A percentile compares a stretch with the other conserved stretches of the same genome.
Evolutionary conservation across 2,797 vertebrate species (phyloP).

Genomic region (Sylvia borin): DNA sequence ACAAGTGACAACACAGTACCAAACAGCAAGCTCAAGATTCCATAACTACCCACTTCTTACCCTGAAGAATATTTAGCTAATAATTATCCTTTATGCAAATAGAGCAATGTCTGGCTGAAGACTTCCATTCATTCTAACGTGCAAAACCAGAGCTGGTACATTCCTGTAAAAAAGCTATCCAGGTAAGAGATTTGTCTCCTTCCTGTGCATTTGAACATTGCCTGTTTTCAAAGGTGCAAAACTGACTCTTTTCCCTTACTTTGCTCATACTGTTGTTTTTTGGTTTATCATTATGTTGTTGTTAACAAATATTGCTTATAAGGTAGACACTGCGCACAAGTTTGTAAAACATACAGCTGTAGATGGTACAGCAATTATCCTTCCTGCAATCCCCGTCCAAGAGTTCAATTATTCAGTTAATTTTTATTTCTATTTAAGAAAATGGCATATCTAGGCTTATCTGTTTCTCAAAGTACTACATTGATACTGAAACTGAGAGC

Average conservation of each 20-base stretch:
- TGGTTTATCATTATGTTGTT: background rate
- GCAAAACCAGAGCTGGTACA: background rate
- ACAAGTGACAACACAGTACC: background rate
- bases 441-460: background rate
- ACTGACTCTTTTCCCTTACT: background rate
- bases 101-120: background rate
- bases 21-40: background rate
- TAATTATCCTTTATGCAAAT: slow-evolving; percentile 42
- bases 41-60: background rate
- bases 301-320: background rate
- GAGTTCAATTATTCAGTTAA: background rate
- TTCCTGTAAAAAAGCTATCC: background rate
- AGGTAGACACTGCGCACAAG: background rate
- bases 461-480: background rate
- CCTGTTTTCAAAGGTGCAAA: background rate
- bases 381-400: background rate
- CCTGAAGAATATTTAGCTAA: slow-evolving; percentile 13
- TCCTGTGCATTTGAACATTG: background rate
- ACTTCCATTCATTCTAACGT: slow-evolving; percentile 24
- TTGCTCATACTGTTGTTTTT: background rate
- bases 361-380: background rate
- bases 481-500: background rate
- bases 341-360: background rate
- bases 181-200: slow-evolving; percentile 37
- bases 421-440: background rate